These are phyloP conservation scores for Hydrotaea cyrtoneurina DNA, from an alignment of 2,888 invertebrate species.

Conservation along the genomic window DNA sequence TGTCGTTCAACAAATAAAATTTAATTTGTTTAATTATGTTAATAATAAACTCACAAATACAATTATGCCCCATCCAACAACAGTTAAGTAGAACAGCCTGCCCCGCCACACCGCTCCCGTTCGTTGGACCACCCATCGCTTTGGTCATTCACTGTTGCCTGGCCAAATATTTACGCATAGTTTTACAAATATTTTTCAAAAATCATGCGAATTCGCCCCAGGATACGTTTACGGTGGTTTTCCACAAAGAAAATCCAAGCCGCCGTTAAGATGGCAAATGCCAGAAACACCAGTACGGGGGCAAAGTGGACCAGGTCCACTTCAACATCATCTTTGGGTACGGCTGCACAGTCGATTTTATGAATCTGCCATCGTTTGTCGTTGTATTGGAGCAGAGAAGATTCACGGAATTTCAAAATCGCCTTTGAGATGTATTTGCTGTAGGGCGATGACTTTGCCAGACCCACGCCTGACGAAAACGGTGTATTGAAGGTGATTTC, in stretches of 20 bases:
- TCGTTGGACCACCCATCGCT: not conserved
- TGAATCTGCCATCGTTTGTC: conserved; percentile 73
- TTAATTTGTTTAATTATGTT: conserved; percentile 42
- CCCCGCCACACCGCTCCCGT: too few relatives aligned
- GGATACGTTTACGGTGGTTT: conserved; percentile 53
- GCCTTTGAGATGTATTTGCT: conserved; percentile 73
- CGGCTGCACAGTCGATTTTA: conserved; percentile 74
- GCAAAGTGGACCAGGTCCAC: conserved; percentile 78
- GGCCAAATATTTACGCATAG: conserved; percentile 7
- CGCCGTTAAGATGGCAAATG: conserved; percentile 73
- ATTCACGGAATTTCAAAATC: conserved; percentile 72
- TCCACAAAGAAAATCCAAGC: conserved; percentile 70
- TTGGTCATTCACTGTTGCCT: not conserved
- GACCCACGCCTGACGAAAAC: conserved; percentile 66
- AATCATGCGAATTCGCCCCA: not conserved
- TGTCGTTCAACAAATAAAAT: conserved; percentile 31
- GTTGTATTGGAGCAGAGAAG: conserved; percentile 73
- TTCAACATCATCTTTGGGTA: conserved; percentile 72
- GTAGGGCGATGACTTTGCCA: conserved; percentile 73
- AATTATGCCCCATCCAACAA: not conserved
- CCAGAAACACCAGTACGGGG: conserved; percentile 74
- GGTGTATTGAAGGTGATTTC: conserved; percentile 74
- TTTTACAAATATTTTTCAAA: conserved; percentile 6
- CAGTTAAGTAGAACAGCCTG: not conserved
- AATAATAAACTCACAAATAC: conserved; percentile 37